These are phyloP conservation scores for Spisula subtruncata DNA, from an alignment of 2,888 invertebrate genomes.

Conservation along the genomic window DNA sequence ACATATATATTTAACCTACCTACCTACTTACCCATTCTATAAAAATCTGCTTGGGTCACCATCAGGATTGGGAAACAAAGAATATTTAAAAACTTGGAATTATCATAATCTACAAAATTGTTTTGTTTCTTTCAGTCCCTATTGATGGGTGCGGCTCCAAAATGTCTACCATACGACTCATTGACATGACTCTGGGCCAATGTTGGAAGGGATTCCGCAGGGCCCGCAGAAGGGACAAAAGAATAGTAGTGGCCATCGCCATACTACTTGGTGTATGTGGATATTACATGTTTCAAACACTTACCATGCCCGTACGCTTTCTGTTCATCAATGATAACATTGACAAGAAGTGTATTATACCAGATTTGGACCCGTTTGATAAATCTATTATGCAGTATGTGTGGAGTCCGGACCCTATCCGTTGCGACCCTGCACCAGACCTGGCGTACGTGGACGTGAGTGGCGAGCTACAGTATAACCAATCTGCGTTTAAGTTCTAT, in stretches of 20 bases:
- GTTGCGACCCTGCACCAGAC: slow-evolving; percentile 66
- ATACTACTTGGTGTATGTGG: slow-evolving; percentile 30
- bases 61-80: no score
- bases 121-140: background rate
- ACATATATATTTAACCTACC: no score
- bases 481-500: slow-evolving; percentile 45
- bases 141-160: background rate
- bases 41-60: no score
- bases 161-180: slow-evolving; percentile 28
- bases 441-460: slow-evolving; percentile 65
- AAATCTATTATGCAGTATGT: slow-evolving; percentile 73
- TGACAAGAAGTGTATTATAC: slow-evolving; percentile 70
- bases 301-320: slow-evolving; percentile 69
- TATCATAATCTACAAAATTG: no score
- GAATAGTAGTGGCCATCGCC: slow-evolving; percentile 22
- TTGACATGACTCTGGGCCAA: slow-evolving; percentile 26
- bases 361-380: slow-evolving; percentile 74
- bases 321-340: slow-evolving; percentile 69
- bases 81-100: no score
- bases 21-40: no score
- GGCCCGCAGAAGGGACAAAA: slow-evolving; percentile 44
- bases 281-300: slow-evolving; percentile 57
- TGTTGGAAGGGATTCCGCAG: slow-evolving; percentile 16
- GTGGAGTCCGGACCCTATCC: slow-evolving; percentile 72
- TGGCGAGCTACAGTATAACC: slow-evolving; percentile 67